phyloP scores from a whole-genome alignment of 2,888 invertebrate species.

The Archips xylosteana region DNA sequence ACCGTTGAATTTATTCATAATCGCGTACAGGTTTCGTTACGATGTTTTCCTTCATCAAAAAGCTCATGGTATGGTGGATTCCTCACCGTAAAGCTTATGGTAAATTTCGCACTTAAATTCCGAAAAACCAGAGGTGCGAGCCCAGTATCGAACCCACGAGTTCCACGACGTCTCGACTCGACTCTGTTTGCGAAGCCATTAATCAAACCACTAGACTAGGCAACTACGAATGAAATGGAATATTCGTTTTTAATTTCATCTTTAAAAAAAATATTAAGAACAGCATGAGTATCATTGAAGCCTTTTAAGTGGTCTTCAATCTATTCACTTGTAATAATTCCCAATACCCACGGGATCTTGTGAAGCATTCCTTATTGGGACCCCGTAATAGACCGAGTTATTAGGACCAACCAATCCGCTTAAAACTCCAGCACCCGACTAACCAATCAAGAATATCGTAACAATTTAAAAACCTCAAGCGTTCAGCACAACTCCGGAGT shows the following conservation, averaged over 20 bases:
- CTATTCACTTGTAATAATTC: slow-evolving; percentile 24
- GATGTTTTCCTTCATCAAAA: no score
- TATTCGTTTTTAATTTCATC: not conserved
- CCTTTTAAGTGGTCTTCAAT: slow-evolving; percentile 24
- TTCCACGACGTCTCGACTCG: no score
- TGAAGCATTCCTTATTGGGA: slow-evolving; percentile 33
- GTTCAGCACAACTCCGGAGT: slow-evolving; percentile 36
- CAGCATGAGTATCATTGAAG: slow-evolving; percentile 5
- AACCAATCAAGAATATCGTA: slow-evolving; percentile 41
- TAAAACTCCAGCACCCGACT: slow-evolving; percentile 35
- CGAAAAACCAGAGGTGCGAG: no score
- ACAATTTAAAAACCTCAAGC: slow-evolving; percentile 42
- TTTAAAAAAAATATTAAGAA: not conserved
- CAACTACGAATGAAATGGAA: no score
- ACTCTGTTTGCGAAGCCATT: no score
- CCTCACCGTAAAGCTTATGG: no score
- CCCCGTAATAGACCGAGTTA: slow-evolving; percentile 39
- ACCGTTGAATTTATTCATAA: no score
- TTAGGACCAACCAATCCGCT: slow-evolving; percentile 42
- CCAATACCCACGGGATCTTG: slow-evolving; percentile 30
- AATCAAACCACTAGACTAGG: no score
- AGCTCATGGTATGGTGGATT: no score
- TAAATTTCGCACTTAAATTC: no score
- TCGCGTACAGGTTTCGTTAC: no score
- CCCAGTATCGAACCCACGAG: no score